Evolutionary conservation across 1,140 invertebrate species (phyloP).

Genomic region (fruit fly (Drosophila melanogaster)): Release_6_plus_ISO1_MT NT_033777.3:4463001-4463500

Average conservation of each 20-base stretch:
- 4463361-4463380: neutral
- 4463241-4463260: conserved; percentile 3
- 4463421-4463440: too few species aligned
- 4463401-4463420: neutral
- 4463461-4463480: too few species aligned
- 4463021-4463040: conserved; percentile 43
- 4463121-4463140: conserved; percentile 5
- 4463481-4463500: too few species aligned
- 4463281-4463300: neutral
- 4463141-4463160: conserved; percentile 11
- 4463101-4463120: conserved; percentile 46
- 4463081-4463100: conserved; percentile 45
- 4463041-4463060: conserved; percentile 38
- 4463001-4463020: conserved; percentile 7
- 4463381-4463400: neutral
- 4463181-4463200: neutral
- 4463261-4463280: neutral
- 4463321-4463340: neutral
- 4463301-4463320: neutral
- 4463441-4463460: too few species aligned
- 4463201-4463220: conserved; percentile 1
- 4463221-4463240: conserved; percentile 7
- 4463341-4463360: neutral
- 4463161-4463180: neutral
- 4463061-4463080: conserved; percentile 47